Base-by-base conservation (phyloP, 1,140 invertebrate species). In the Samia ricini region DNA sequence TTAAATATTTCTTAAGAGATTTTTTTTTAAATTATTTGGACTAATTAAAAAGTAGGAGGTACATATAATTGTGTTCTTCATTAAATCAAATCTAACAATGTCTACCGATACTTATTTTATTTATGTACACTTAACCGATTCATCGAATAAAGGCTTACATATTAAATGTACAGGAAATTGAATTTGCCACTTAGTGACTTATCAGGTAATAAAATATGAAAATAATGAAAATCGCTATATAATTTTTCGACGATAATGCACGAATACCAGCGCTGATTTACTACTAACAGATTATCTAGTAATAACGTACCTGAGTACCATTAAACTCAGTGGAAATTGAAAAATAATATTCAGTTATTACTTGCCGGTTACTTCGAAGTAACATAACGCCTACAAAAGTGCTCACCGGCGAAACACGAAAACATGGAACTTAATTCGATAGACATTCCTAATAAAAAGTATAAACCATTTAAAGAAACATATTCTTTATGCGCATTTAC, bases 391-490 rank as follows among this genome's bases (percentile, higher is more conserved):
- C 20, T 1, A 20, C 21, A 22, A 12, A 8, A 22, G 51, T 52
- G 19, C 7, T n/a, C 8, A 21, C 8, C 8, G 2, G 8, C 2
- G 10, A 52, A 23, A 12, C 29, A 56, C 22, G 18, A 23, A 21
- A 33, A 56, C 20, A 65, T 66, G 60, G 55, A 66, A 21, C 19
- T 54, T 0, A 54, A 62, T 26, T 29, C 29, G 2, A 22, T 52
- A 12, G 21, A 48, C 1, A 7, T 2, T 19, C 12, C 18, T 15
- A 49, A 59, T 29, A 68, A 60, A 23, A 68, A 74, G 63, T 83
- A 77, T 61, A 83, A 83, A 70, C 60, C 67, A 0, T 87, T 87
- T 50, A 70, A 80, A n/a, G 75, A 85, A 67, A 87, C 82, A 1
- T 88, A 77, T 56, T 64, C 68, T n/a, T 63, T 76, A 24, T 87